Evolutionary conservation across 2,797 vertebrate genomes (phyloP).

Genomic region (Pitangus sulphuratus): DNA sequence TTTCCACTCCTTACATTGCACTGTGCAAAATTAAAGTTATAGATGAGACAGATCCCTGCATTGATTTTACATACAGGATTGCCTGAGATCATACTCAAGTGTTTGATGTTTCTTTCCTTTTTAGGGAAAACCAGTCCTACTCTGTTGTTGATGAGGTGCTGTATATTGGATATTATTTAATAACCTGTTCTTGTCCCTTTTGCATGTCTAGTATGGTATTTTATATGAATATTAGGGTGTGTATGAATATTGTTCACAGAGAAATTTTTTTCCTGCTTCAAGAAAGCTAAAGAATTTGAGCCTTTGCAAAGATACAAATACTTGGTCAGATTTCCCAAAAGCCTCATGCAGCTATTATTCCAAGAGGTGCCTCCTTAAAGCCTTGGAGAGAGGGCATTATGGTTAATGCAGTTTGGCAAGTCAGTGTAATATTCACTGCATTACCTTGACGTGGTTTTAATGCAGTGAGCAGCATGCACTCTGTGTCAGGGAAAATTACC

Average conservation of each 20-base stretch:
- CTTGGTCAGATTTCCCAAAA: neutral
- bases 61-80: neutral
- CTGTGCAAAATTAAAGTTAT: neutral
- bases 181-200: neutral
- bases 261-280: neutral
- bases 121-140: neutral
- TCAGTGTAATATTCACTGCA: conserved; percentile 35
- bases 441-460: conserved; percentile 48
- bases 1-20: neutral
- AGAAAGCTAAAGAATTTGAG: neutral
- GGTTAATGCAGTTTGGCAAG: conserved; percentile 20
- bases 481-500: conserved; percentile 58
- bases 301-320: neutral
- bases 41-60: neutral
- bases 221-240: neutral
- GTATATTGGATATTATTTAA: neutral
- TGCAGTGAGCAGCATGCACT: conserved; percentile 37
- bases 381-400: neutral
- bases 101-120: neutral
- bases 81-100: neutral
- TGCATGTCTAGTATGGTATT: neutral
- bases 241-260: neutral
- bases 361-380: neutral
- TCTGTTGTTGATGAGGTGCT: neutral
- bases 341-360: neutral